These are phyloP conservation scores for Pempheris klunzingeri DNA, from an alignment of 2,797 vertebrate species.

Conservation along the genomic window DNA sequence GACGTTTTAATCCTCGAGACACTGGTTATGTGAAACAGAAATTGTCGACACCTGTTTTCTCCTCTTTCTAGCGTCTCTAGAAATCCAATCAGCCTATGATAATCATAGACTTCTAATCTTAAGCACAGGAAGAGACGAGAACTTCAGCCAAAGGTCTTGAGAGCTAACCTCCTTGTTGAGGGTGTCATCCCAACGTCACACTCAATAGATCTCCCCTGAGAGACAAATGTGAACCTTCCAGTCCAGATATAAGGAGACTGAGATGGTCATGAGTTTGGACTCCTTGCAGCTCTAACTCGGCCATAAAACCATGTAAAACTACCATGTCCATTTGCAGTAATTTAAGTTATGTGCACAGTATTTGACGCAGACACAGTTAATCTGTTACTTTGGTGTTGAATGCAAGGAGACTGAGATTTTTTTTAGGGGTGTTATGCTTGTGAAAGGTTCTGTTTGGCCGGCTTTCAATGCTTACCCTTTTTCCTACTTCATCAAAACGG, in stretches of 20 bases:
- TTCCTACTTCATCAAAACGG: conserved; percentile 28
- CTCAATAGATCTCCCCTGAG: conserved; percentile 35
- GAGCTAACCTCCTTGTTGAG: conserved; percentile 55
- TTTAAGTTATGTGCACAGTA: conserved; percentile 18
- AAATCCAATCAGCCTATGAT: conserved; percentile 85
- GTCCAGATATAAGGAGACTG: conserved; percentile 39
- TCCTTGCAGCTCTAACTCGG: conserved; percentile 28
- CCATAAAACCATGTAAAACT: conserved; percentile 30
- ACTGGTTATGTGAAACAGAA: conserved; percentile 30
- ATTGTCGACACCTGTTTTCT: conserved; percentile 38
- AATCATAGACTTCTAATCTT: conserved; percentile 79
- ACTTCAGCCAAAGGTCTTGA: conserved; percentile 70
- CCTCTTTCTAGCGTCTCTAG: conserved; percentile 66
- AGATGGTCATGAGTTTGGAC: conserved; percentile 33
- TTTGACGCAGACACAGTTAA: conserved; percentile 18
- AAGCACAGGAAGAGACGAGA: conserved; percentile 75
- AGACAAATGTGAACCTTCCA: conserved; percentile 47
- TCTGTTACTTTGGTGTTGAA: conserved; percentile 28
- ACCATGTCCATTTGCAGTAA: conserved; percentile 20
- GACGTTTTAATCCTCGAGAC: conserved; percentile 55
- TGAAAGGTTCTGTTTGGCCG: conserved; percentile 43
- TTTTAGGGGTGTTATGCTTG: conserved; percentile 22
- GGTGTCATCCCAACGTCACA: conserved; percentile 44
- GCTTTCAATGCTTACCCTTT: conserved; percentile 28
- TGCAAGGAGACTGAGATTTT: conserved; percentile 22